Base-by-base conservation (phyloP, 2,888 invertebrate genomes). In the Epistrophe eligans region DNA sequence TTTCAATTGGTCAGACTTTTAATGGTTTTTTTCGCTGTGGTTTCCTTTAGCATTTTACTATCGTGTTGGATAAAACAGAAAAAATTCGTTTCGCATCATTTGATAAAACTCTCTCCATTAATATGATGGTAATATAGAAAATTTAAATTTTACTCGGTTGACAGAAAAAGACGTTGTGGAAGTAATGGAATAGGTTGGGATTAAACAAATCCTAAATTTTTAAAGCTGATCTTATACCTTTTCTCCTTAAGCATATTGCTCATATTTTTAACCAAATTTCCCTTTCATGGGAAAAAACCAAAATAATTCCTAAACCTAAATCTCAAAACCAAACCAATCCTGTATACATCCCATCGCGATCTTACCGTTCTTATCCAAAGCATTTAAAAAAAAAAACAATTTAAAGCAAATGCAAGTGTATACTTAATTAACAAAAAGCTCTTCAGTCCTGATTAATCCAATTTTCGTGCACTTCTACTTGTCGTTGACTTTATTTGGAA, bases 261-360 rank as follows among this genome's bases (percentile, higher is more conserved):
- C 45, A 72, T n/a, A 45, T 72, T 6, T 72, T 58, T 4, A 72
- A 58, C 2, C 13, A n/a, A 10, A 48, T 48, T 4, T n/a, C 24
- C 6, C 2, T 8, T 32, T 40, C 10, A 4, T 73, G 73, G 48
- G 62, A 73, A 60, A 73, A 13, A 9, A 35, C 38, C 4, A 73
- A 50, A 45, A 48, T 72, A 57, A 13, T 72, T 13, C 58, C 72
- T 0, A 57, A 58, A 19, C 70, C 40, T 13, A 45, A 71, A 28
- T 43, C n/a, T 6, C 19, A 24, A 10, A 57, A 43, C 4, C 40
- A 28, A 9, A 13, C 0, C 2, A 10, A 15, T n/a, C 32, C 43
- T 1, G 43, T 48, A 6, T 72, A 45, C 17, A 58, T 48, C 15
- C 35, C 72, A 15, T 72, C 8, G 35, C 58, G 1, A 32, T 32